These are phyloP conservation scores for Petromus typicus DNA, from an alignment of 2,113 vertebrate genomes.

Conservation along the genomic window DNA sequence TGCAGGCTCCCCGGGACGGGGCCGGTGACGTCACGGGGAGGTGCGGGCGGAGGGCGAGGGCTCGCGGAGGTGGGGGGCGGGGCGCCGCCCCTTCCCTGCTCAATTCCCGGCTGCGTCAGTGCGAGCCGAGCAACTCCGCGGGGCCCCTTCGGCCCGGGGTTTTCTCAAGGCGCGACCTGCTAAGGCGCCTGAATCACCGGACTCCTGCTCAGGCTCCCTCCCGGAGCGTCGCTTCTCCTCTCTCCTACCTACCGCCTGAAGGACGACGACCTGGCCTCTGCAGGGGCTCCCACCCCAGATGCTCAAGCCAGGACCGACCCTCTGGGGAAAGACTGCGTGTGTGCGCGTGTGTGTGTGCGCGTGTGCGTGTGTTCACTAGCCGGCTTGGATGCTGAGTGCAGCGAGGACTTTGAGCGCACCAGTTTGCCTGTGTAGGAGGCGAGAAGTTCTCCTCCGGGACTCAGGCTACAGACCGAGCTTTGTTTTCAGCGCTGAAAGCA, in stretches of 20 bases:
- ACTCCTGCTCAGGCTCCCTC: not conserved
- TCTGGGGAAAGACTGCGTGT: not conserved
- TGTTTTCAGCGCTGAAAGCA: not conserved
- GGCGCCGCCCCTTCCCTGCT: constrained; percentile 37
- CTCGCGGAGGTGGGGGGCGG: constrained; percentile 19
- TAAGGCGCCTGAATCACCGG: not conserved
- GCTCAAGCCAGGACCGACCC: not conserved
- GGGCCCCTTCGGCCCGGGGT: not conserved
- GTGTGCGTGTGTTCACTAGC: not conserved
- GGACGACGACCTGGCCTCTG: not conserved
- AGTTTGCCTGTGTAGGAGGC: constrained; percentile 41
- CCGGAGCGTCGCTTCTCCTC: not conserved
- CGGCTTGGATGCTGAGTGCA: not conserved
- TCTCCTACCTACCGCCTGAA: not conserved
- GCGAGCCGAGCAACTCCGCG: constrained; percentile 35
- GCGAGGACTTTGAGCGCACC: not conserved
- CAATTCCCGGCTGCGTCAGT: constrained; percentile 50
- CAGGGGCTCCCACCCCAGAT: not conserved
- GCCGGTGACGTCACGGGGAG: constrained; percentile 83
- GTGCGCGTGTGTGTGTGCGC: not conserved
- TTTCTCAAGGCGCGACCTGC: not conserved
- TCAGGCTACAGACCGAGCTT: not conserved
- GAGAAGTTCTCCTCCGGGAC: constrained; percentile 1
- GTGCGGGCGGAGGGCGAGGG: constrained; percentile 51
- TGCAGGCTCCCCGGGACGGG: constrained; percentile 74